Evolutionary conservation across 2,797 vertebrate genomes (phyloP).

Genomic region (Bothrops alternatus): DNA sequence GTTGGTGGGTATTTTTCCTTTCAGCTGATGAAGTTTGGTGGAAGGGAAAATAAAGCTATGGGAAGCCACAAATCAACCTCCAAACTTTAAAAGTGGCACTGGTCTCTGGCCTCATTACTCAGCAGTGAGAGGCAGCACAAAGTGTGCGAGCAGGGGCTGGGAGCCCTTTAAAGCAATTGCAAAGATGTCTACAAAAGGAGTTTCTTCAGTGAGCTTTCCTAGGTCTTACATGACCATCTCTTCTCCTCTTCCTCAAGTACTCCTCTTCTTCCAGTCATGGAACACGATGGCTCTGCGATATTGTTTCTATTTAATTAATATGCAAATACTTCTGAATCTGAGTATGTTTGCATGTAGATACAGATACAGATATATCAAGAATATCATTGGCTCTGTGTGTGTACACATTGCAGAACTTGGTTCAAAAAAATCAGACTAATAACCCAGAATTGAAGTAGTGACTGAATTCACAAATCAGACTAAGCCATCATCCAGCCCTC

Average conservation of each 20-base stretch:
- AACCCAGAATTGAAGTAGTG: neutral
- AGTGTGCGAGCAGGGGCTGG: neutral
- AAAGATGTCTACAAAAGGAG: neutral
- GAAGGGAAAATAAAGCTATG: neutral
- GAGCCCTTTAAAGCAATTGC: neutral
- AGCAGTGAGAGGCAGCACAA: neutral
- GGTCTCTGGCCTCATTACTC: neutral
- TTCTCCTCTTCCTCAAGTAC: neutral
- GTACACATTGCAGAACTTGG: neutral
- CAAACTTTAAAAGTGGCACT: neutral
- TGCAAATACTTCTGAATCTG: neutral
- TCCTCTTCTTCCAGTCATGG: neutral
- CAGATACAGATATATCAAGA: neutral
- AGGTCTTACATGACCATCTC: neutral
- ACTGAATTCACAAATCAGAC: neutral
- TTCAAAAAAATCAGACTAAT: neutral
- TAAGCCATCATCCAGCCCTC: neutral
- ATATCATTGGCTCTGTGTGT: neutral
- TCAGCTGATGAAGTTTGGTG: neutral
- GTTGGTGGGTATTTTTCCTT: neutral
- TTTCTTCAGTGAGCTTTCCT: neutral
- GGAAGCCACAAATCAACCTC: neutral
- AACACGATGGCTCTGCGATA: neutral
- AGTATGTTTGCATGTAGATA: neutral
- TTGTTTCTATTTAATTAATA: neutral